These are phyloP conservation scores for Drosophila hydei DNA, from an alignment of 1,140 invertebrate species.

Conservation along the genomic window DNA sequence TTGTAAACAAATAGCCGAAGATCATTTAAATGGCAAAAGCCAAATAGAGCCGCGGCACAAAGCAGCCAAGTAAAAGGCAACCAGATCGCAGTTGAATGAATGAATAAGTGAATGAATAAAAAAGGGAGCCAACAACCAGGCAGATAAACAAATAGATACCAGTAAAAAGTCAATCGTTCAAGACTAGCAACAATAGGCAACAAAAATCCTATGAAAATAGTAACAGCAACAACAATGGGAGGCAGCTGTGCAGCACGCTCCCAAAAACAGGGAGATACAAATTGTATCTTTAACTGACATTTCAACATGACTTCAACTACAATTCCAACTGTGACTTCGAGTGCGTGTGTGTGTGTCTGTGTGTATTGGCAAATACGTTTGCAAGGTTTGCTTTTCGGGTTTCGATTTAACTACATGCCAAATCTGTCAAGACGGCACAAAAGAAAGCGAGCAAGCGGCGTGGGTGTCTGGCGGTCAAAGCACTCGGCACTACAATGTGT, in stretches of 20 bases:
- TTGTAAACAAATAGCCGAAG: constrained; percentile 64
- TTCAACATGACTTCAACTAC: constrained; percentile 64
- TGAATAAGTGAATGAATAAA: constrained; percentile 35
- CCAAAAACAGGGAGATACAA: constrained; percentile 69
- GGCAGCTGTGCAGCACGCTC: constrained; percentile 53
- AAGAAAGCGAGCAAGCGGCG: constrained; percentile 62
- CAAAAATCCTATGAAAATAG: constrained; percentile 33
- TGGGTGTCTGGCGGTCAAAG: constrained; percentile 74
- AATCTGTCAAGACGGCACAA: constrained; percentile 51
- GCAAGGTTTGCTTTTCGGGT: constrained; percentile 9
- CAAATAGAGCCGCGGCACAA: constrained; percentile 26
- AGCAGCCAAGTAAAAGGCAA: constrained; percentile 55
- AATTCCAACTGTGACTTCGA: constrained; percentile 24
- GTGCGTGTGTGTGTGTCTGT: constrained; percentile 17
- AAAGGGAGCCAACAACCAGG: constrained; percentile 46
- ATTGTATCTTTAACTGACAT: constrained; percentile 73
- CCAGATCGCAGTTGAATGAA: constrained; percentile 53
- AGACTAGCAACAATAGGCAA: constrained; percentile 63
- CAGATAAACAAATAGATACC: constrained; percentile 54
- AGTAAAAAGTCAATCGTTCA: constrained; percentile 66
- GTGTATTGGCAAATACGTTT: constrained; percentile 50
- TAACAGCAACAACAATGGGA: constrained; percentile 30
- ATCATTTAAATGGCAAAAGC: constrained; percentile 70
- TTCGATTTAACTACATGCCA: constrained; percentile 39
- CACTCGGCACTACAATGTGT: constrained; percentile 44